These are phyloP conservation scores for Panagrolaimus sp. DNA, from an alignment of 1,140 invertebrate species.

Conservation along the genomic window DNA sequence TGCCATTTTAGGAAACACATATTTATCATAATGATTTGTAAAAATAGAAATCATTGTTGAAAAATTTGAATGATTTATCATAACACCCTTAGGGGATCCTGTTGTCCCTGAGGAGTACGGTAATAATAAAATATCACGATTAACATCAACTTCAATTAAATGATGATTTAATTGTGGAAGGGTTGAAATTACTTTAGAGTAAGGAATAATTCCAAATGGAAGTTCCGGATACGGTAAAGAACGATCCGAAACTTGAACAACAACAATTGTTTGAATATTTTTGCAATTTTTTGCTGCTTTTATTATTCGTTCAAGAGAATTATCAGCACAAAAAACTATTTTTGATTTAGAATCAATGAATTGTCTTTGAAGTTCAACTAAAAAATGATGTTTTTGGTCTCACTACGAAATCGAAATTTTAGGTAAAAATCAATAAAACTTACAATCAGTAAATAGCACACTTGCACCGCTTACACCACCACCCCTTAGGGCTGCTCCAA, in stretches of 20 bases:
- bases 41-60: constrained; percentile 63
- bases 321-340: constrained; percentile 68
- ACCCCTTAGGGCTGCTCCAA: background rate
- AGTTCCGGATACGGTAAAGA: background rate
- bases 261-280: constrained; percentile 23
- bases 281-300: constrained; percentile 40
- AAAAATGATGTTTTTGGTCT: no score
- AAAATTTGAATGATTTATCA: constrained; percentile 50
- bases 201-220: background rate
- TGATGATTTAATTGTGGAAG: background rate
- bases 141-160: background rate
- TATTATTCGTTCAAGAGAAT: constrained; percentile 66
- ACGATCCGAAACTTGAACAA: constrained; percentile 29
- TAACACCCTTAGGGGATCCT: constrained; percentile 36
- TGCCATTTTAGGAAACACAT: constrained; percentile 3
- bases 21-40: constrained; percentile 16
- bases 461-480: constrained; percentile 15
- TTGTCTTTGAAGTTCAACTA: constrained; percentile 72
- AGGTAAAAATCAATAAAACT: background rate
- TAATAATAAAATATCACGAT: constrained; percentile 5
- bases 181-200: background rate
- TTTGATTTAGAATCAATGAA: constrained; percentile 68
- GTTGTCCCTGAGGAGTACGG: constrained; percentile 29
- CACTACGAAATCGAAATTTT: background rate
- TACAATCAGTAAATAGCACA: constrained; percentile 25